Evolutionary conservation across 2,797 vertebrate genomes (phyloP), one percentile per base, ranked within the genome.

Genomic region (Craterocephalus amniculus): DNA sequence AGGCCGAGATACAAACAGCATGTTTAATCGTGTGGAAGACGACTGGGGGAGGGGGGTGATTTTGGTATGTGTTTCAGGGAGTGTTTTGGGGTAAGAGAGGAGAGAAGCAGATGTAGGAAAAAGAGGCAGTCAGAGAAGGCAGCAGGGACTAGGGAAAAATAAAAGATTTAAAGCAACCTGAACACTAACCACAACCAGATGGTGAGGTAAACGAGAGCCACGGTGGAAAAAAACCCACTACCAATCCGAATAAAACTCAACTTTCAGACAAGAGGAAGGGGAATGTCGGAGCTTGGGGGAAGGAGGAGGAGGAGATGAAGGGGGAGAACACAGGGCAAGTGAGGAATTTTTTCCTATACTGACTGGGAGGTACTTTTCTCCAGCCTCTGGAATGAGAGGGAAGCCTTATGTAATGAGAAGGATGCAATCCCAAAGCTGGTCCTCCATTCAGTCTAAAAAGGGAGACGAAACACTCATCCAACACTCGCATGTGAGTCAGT

Each of bases 181-280:
- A 81, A 87, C 58, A 60, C 87, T 94, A 94, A 94, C 86, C 87
- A 91, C 84, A 91, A 92, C 89, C 93, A 94, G 92, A 94, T 93
- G 92, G 78, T 73, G 84, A 77, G 76, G 75, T 67, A 51, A 72
- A 74, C 69, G 49, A 52, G 74, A 83, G 82, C 68, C 38, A 76
- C 76, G 83, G 83, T 89, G 83, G 87, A 91, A 87, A 90, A 85
- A 85, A 87, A 82, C n/a, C n/a, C 36, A 78, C 64, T 0, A 2
- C 35, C 12, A 1, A 60, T 69, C 67, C 4, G 52, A 84, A 40
- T 65, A 69, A 83, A 78, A 80, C 69, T 72, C 68, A 86, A 82
- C 59, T 80, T 81, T 78, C 61, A 57, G 64, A 68, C 49, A 35
- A 68, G 67, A 66, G 64, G 79, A 70, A 67, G 55, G 57, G 57